Evolutionary conservation across 2,113 vertebrate species (phyloP).

Genomic region (Gavia stellata): DNA sequence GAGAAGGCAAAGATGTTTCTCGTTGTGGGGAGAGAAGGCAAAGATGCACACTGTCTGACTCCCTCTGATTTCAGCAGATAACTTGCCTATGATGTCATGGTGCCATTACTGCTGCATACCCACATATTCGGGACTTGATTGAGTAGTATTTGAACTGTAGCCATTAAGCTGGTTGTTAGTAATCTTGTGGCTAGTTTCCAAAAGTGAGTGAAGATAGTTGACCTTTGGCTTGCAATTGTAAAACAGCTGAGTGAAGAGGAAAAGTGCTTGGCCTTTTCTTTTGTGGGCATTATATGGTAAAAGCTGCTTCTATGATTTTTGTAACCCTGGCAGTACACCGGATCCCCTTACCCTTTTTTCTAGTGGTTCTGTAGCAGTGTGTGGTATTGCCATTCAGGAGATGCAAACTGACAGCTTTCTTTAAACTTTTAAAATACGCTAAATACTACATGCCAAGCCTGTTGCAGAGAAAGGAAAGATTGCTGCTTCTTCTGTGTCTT

Average conservation of each 20-base stretch:
- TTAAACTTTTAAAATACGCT: background rate
- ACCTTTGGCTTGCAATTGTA: constrained; percentile 62
- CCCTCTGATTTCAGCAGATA: constrained; percentile 49
- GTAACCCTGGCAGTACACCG: background rate
- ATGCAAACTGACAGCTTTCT: background rate
- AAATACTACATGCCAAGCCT: background rate
- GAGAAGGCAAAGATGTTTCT: constrained; percentile 6
- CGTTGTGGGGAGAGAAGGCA: background rate
- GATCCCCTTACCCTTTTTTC: background rate
- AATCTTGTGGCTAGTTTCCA: constrained; percentile 71
- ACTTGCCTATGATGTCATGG: constrained; percentile 61
- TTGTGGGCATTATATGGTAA: background rate
- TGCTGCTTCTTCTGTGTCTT: background rate
- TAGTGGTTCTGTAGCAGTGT: background rate
- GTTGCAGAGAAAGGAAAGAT: background rate
- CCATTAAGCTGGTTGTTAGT: constrained; percentile 68
- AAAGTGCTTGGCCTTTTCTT: constrained; percentile 1
- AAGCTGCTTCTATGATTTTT: background rate
- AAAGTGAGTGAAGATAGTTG: constrained; percentile 57
- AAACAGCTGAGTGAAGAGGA: constrained; percentile 58
- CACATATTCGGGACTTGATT: background rate
- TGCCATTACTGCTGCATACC: constrained; percentile 48
- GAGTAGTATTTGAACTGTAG: constrained; percentile 56
- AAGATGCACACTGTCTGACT: background rate
- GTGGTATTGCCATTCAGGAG: background rate